Evolutionary conservation across 2,797 vertebrate genomes (phyloP).

Genomic region (Rhinella marina): DNA sequence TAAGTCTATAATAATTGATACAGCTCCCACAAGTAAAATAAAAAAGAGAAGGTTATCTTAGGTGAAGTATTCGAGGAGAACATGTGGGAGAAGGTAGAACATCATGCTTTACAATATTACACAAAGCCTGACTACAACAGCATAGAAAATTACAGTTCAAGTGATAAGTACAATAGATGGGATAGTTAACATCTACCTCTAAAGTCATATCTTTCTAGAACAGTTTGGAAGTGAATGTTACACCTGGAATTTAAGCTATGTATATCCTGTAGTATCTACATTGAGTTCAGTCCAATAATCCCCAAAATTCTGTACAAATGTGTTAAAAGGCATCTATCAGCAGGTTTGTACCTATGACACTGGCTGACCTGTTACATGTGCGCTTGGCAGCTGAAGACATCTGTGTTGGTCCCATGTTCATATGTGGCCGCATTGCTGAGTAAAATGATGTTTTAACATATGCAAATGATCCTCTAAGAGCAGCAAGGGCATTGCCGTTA

Average conservation of each 20-base stretch:
- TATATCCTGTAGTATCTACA: background rate
- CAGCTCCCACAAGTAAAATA: background rate
- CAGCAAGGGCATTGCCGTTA: too few species aligned
- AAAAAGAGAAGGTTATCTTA: background rate
- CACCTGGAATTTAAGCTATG: background rate
- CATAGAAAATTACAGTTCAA: background rate
- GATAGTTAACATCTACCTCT: slow-evolving; percentile 2
- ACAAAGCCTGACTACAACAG: background rate
- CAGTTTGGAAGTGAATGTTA: background rate
- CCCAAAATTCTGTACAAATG: background rate
- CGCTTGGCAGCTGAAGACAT: too few species aligned
- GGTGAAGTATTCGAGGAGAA: background rate
- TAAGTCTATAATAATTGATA: background rate
- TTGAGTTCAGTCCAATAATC: background rate
- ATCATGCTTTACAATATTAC: background rate
- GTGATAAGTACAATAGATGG: background rate
- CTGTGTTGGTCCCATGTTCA: too few species aligned
- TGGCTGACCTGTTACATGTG: too few species aligned
- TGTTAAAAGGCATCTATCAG: too few species aligned
- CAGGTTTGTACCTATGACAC: too few species aligned
- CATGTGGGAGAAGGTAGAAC: background rate
- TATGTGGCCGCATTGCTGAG: too few species aligned
- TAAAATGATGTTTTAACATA: too few species aligned
- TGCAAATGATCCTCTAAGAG: too few species aligned
- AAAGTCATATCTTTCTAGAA: background rate